A percentile compares a stretch with the other conserved stretches of the same genome.
phyloP scores from a whole-genome alignment of 1,140 invertebrate genomes.

The Nephila pilipes region DNA sequence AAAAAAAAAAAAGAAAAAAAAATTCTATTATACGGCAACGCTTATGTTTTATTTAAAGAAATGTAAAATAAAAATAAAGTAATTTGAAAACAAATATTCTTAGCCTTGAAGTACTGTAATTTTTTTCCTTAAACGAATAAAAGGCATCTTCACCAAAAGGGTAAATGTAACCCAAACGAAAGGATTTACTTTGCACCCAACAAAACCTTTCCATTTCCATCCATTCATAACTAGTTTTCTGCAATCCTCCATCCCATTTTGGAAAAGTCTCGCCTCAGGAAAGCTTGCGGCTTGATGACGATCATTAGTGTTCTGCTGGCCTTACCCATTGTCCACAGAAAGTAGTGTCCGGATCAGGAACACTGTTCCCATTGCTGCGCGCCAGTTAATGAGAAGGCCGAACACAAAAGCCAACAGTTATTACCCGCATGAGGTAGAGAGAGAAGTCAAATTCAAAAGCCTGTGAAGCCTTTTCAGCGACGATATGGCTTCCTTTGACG shows the following conservation, averaged over 20 bases:
- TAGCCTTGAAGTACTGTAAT: too few relatives aligned
- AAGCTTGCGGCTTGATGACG: conserved; percentile 41
- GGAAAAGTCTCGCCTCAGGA: conserved; percentile 36
- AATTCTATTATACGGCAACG: too few relatives aligned
- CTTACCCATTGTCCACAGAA: conserved; percentile 11
- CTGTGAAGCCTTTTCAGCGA: neutral
- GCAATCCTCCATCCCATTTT: neutral
- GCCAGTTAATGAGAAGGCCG: conserved; percentile 64
- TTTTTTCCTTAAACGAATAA: too few relatives aligned
- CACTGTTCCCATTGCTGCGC: too few relatives aligned
- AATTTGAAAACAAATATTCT: too few relatives aligned
- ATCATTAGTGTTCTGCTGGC: conserved; percentile 50
- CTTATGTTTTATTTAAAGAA: too few relatives aligned
- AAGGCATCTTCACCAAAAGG: too few relatives aligned
- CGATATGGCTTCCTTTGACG: conserved; percentile 34
- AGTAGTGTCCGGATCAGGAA: neutral
- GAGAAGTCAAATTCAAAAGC: conserved; percentile 37
- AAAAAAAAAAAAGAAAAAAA: too few relatives aligned
- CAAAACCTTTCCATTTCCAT: neutral
- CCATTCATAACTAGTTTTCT: neutral
- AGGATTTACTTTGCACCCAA: neutral
- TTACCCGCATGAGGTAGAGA: conserved; percentile 26
- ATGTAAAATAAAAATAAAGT: too few relatives aligned
- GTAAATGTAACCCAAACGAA: neutral
- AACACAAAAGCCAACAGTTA: conserved; percentile 65